These are phyloP conservation scores for Leptodactylus fallax DNA, from an alignment of 2,797 vertebrate genomes.

Conservation along the genomic window DNA sequence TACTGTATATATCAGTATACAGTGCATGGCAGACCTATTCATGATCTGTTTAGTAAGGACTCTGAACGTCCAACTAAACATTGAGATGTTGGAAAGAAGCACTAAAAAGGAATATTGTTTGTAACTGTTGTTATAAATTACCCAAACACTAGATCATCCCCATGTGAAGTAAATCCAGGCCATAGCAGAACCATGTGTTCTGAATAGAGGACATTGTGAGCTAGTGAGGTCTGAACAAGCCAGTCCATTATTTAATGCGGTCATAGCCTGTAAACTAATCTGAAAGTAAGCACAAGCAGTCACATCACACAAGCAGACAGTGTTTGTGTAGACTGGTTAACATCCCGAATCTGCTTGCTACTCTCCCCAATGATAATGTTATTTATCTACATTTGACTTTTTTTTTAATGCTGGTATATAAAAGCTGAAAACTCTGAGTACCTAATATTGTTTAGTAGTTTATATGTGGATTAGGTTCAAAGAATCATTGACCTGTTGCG, in stretches of 20 bases:
- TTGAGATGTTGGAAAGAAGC: background rate
- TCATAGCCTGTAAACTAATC: constrained; percentile 4
- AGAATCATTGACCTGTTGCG: background rate
- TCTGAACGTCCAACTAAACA: background rate
- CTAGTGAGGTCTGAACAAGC: constrained; percentile 3
- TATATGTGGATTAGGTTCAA: background rate
- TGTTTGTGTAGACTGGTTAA: background rate
- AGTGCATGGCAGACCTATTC: background rate
- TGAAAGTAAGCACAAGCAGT: constrained; percentile 4
- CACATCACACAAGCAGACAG: background rate
- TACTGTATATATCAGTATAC: background rate
- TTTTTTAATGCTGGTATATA: background rate
- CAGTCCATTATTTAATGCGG: constrained; percentile 17
- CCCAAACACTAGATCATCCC: background rate
- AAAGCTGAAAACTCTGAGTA: background rate
- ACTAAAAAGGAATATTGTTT: background rate
- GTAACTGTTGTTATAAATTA: background rate
- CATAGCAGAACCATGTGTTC: background rate
- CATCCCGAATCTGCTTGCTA: background rate
- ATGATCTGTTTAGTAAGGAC: background rate
- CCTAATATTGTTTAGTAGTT: background rate
- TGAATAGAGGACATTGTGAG: constrained; percentile 13
- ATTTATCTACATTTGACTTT: background rate
- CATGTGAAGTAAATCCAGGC: constrained; percentile 19
- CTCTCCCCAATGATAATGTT: background rate